Base-by-base conservation (phyloP, 1,140 invertebrate species). In the Drosophila sulfurigaster region DNA sequence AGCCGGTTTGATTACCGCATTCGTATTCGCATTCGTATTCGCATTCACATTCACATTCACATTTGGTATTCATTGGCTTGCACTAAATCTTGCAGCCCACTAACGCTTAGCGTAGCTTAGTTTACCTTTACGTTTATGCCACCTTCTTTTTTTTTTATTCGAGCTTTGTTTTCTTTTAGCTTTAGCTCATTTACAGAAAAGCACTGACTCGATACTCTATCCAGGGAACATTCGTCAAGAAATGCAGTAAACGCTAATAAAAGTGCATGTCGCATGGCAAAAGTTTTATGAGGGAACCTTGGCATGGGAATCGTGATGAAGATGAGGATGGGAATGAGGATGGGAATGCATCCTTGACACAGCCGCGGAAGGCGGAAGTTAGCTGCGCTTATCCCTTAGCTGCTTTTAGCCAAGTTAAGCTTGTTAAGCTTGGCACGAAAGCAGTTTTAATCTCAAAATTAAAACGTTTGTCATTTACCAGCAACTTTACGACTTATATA, bases 371-470 rank as follows among this genome's bases (percentile, higher is more conserved):
- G 60, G 75, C 74, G 80, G 75, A 82, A 82, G 74, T 75, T 85
- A 65, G 56, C 56, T 64, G 41, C 54, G 81, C 75, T 65, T 67
- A 73, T 64, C 38, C 71, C 69, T 69, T 48, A 71, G 68, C 71
- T 75, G 79, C 75, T 78, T 64, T 81, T 78, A 81, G 82, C 78
- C 82, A 86, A 90, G 85, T 85, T 81, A 79, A 89, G 78, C 85
- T 90, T 90, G 85, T 89, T 89, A 89, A 89, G 85, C 85, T 81
- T 77, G 78, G 78, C 85, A 89, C 81, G 86, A 89, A 90, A 90
- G 87, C 75, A 54, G 82, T 90, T 90, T 90, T 90, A 90, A 90
- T 90, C 86, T 90, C 87, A 91, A 90, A 90, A 91, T 90, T 90
- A 90, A 90, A 90, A 90, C 86, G 86, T 90, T 90, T 90, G 87